Base-by-base conservation (phyloP, 2,888 invertebrate species). In the Meta bourneti region DNA sequence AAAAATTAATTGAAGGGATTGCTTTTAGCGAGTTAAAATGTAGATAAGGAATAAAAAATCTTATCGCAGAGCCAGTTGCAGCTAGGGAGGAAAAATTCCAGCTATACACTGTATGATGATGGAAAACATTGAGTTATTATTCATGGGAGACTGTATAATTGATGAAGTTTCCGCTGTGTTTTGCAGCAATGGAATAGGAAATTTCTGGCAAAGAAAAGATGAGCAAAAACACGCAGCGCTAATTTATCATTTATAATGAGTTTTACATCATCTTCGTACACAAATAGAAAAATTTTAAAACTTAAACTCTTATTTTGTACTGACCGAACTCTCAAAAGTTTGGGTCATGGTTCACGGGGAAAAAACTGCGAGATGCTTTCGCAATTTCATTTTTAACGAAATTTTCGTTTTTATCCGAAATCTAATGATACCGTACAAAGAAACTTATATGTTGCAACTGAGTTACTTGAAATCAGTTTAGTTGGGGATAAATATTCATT, bases 191-290 rank as follows among this genome's bases (percentile, higher is more conserved):
- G 61, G 79, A 79, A 79, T 34, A 85, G 49, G 69, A 49, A 78
- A 79, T 86, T 71, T 78, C 49, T 61, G 77, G 86, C 19, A 71
- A 49, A 86, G 52, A 79, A 87, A 87, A 72, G 87, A 87, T 72
- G 87, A 79, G 79, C 70, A 87, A 87, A 85, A 87, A 79, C 71
- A 54, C 54, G 77, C 71, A 70, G 51, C 51, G 71, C 79, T 79
- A 87, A 72, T 89, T 89, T 72, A 89, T 89, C 89, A 89, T 69
- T 82, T 81, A 72, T 89, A 89, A 89, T 89, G 89, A 89, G 89
- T 89, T 87, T 78, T 79, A 72, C 78, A 49, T 84, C 84, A 84
- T 75, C 74, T 84, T 84, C 34, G 54, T 34, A 61, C 49, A 83
- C 72, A 51, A 83, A 83, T 7, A 79, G 79, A 49, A 69, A 16